Evolutionary conservation across 2,113 vertebrate species (phyloP), one percentile per base, ranked within the genome.

Genomic region (Microtus ochrogaster): DNA sequence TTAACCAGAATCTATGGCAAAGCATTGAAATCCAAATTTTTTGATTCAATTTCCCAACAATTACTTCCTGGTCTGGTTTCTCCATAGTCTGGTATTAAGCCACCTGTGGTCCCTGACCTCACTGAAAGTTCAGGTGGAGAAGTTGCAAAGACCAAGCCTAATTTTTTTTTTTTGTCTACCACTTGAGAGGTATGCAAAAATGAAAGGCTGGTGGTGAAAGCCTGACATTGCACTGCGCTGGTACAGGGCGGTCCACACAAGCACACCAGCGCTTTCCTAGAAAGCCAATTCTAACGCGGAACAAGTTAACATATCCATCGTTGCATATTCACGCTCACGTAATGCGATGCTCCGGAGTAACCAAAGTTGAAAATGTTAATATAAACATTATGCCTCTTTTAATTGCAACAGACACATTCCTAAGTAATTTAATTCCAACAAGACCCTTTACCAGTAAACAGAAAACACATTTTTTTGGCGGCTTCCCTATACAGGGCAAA

Each of bases 381-480:
- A 97, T 96, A 98, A 98, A 98, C 98, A 97, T 97, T 98, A 98
- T 98, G 97, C 97, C 96, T 98, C 95, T 98, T 98, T 98, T 99
- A 98, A 98, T 98, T 98, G 98, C 98, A 98, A 97, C 96, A 98
- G 98, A 98, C 98, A 98, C 96, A 97, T 98, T 98, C 98, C 98
- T 98, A 98, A 98, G 97, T 98, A 98, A 98, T 98, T 98, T 98
- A 98, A 98, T 98, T 96, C 97, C 41, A 26, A 76, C 92, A 97
- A 97, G 98, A 97, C 97, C 96, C 96, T 94, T 98, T 97, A 97
- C 97, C 96, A 97, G 96, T 98, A 98, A 98, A 98, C 97, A 98
- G 96, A 98, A 74, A 98, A 65, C 94, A 98, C 97, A 97, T 86
- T 98, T 98, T 98, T 41, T 96, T 81, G 97, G 95, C 93, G 61